Evolutionary conservation across 2,888 invertebrate species (phyloP).

Genomic region (Sipha maydis): DNA sequence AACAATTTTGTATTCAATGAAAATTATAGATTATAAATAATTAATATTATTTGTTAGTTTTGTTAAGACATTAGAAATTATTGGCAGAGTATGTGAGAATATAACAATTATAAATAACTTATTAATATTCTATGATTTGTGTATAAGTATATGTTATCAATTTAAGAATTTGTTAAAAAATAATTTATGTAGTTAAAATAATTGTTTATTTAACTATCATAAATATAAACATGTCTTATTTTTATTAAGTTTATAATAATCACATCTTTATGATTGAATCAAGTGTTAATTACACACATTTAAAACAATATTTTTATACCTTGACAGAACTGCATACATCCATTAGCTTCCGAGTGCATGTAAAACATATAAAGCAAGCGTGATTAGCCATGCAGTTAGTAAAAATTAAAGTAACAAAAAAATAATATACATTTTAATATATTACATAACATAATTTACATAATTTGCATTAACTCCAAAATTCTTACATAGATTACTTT

Average conservation of each 20-base stretch:
- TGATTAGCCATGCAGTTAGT: slow-evolving; percentile 64
- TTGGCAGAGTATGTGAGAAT: not conserved
- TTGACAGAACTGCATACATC: slow-evolving; percentile 94
- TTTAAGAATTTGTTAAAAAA: not conserved
- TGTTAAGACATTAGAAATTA: not conserved
- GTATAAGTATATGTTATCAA: not conserved
- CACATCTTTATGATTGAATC: not conserved
- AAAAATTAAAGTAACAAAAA: slow-evolving; percentile 31
- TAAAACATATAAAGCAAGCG: slow-evolving; percentile 72
- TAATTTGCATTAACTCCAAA: not conserved
- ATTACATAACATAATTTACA: slow-evolving; percentile 16
- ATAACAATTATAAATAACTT: not conserved
- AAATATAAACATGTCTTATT: not conserved
- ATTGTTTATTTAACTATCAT: not conserved
- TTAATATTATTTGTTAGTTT: not conserved
- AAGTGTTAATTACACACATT: not conserved
- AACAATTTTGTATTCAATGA: not conserved
- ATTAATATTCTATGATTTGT: not conserved
- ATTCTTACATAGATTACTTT: not conserved
- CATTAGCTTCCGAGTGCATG: slow-evolving; percentile 80
- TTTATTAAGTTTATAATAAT: slow-evolving; percentile 21
- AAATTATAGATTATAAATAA: not conserved
- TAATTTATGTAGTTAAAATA: not conserved
- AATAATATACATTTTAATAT: slow-evolving; percentile 14
- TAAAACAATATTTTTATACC: slow-evolving; percentile 72